phyloP scores from a whole-genome alignment of 2,797 vertebrate genomes.

The Thunnus albacares region DNA sequence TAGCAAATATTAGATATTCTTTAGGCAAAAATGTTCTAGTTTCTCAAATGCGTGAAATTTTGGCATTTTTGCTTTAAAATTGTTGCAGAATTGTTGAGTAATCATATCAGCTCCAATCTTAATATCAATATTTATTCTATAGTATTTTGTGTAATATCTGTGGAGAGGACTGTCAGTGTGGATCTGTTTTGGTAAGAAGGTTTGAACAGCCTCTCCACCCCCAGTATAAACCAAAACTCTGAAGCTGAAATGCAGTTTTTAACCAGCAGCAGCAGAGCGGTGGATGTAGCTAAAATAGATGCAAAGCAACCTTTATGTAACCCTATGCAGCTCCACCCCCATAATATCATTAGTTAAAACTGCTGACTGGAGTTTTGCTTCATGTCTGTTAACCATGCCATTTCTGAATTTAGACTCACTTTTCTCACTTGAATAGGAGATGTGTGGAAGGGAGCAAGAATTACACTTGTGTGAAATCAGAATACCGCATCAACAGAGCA shows the following conservation, averaged over 20 bases:
- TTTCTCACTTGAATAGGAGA: background rate
- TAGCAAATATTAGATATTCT: background rate
- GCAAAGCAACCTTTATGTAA: slow-evolving; percentile 1
- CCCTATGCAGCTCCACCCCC: background rate
- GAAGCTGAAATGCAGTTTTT: background rate
- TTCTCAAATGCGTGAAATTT: too few species aligned
- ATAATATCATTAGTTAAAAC: background rate
- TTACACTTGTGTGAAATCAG: background rate
- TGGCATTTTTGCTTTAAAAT: too few species aligned
- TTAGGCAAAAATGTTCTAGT: too few species aligned
- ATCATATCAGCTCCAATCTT: background rate
- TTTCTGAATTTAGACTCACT: background rate
- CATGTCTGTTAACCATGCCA: background rate
- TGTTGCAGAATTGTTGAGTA: too few species aligned
- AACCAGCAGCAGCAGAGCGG: background rate
- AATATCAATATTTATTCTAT: background rate
- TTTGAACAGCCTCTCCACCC: background rate
- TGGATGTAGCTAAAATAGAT: background rate
- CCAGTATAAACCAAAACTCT: background rate
- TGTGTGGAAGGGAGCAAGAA: background rate
- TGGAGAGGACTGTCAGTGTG: background rate
- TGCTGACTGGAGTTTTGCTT: background rate
- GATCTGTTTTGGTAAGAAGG: too few species aligned
- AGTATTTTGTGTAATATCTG: background rate
- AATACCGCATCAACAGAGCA: background rate